phyloP scores from a whole-genome alignment of 1,140 invertebrate genomes.

The Ruditapes philippinarum region DNA sequence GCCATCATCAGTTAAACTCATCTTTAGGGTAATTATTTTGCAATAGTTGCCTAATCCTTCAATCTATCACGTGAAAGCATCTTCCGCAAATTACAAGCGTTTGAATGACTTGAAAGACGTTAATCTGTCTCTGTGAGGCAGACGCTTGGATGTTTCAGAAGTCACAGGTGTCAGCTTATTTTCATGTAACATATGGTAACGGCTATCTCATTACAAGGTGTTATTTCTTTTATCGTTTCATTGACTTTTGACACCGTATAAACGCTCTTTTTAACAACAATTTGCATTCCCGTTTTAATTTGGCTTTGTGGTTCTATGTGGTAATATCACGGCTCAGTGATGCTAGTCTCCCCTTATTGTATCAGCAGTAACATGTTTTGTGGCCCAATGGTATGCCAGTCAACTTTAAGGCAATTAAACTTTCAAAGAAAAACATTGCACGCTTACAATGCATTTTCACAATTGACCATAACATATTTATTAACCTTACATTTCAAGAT shows the following conservation, averaged over 20 bases:
- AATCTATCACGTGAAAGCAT: conserved; percentile 56
- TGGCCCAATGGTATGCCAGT: no score
- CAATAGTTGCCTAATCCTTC: conserved; percentile 60
- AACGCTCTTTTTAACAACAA: neutral
- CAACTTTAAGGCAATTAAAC: no score
- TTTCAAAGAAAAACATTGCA: no score
- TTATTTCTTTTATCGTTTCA: neutral
- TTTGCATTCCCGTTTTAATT: no score
- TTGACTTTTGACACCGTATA: neutral
- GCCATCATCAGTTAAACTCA: neutral
- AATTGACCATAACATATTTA: no score
- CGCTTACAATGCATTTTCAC: no score
- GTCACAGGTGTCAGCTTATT: conserved; percentile 45
- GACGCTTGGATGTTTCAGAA: conserved; percentile 38
- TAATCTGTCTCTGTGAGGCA: conserved; percentile 54
- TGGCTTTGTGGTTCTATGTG: no score
- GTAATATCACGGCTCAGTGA: no score
- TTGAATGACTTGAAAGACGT: conserved; percentile 48
- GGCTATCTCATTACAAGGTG: neutral
- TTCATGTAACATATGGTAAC: conserved; percentile 65
- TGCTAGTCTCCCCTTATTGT: no score
- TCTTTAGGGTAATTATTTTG: conserved; percentile 57
- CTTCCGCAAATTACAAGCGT: conserved; percentile 47
- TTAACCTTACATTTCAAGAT: no score
- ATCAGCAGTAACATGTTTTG: no score